A percentile compares a stretch with the other conserved stretches of the same genome.
Evolutionary conservation across 2,797 vertebrate species (phyloP).

Genomic region (Neopelma chrysocephalum): DNA sequence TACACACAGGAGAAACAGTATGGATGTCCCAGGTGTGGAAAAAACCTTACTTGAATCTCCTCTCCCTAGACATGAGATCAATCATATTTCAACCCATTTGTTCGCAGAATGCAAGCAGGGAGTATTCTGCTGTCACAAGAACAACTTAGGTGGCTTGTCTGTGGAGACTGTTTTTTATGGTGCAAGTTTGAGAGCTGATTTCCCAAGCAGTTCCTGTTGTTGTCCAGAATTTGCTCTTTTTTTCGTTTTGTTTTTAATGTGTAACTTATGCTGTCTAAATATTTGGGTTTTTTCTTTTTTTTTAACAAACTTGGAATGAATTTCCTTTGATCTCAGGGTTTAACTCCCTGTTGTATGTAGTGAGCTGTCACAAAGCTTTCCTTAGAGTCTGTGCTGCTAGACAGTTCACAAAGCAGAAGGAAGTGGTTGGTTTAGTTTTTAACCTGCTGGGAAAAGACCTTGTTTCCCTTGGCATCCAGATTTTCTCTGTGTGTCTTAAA

Average conservation of each 20-base stretch:
- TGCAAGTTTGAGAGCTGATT: neutral
- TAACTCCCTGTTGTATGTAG: neutral
- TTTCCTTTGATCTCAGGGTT: neutral
- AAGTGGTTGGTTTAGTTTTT: neutral
- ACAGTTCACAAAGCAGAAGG: neutral
- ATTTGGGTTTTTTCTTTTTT: neutral
- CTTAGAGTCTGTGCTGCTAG: neutral
- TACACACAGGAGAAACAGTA: neutral
- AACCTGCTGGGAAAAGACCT: neutral
- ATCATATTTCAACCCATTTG: neutral
- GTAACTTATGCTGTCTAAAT: neutral
- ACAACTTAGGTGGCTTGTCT: fast-evolving
- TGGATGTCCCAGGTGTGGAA: neutral
- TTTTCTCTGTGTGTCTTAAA: neutral
- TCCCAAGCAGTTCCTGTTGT: neutral
- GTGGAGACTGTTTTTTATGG: neutral
- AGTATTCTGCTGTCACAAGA: neutral
- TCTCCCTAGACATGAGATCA: neutral
- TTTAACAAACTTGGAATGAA: neutral
- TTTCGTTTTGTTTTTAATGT: neutral
- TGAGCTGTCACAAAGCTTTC: neutral
- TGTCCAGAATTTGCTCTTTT: neutral
- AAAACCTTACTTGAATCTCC: neutral
- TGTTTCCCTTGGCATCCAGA: neutral
- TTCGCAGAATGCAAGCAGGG: neutral